Evolutionary conservation across 2,888 invertebrate species (phyloP).

Genomic region (Oasisia sp.): DNA sequence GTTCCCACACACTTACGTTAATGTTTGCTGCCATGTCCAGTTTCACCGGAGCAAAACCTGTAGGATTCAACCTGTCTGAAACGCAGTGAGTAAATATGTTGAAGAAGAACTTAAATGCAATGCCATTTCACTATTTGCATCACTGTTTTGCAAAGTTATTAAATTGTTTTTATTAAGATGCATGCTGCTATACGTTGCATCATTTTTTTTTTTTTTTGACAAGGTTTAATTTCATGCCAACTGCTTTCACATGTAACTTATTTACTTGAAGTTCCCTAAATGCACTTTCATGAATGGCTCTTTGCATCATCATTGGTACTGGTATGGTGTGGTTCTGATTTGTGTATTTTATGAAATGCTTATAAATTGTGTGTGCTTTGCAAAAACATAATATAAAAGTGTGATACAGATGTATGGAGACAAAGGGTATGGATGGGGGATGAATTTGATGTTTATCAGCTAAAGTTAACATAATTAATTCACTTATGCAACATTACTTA

Average conservation of each 20-base stretch:
- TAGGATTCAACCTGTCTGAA: conserved; percentile 63
- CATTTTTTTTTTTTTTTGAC: background rate
- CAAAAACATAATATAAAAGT: background rate
- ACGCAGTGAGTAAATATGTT: conserved; percentile 27
- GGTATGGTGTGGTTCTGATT: background rate
- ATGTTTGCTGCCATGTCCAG: conserved; percentile 65
- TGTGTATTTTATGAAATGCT: background rate
- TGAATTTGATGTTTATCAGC: background rate
- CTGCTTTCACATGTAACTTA: background rate
- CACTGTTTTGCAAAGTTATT: background rate
- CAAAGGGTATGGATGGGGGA: background rate
- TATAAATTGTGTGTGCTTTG: background rate
- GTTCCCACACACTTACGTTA: conserved; percentile 50
- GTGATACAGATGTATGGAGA: background rate
- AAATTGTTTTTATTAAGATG: background rate
- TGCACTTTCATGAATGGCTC: background rate
- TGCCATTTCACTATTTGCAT: background rate
- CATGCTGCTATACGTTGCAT: background rate
- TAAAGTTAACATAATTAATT: background rate
- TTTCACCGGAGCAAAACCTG: conserved; percentile 65
- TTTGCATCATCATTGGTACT: background rate
- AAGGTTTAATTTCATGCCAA: background rate
- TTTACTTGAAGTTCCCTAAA: background rate
- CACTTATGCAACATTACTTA: background rate
- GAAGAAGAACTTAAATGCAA: background rate